These are phyloP conservation scores for Darevskia nairensis DNA, from an alignment of 2,797 vertebrate species.

Conservation along the genomic window DNA sequence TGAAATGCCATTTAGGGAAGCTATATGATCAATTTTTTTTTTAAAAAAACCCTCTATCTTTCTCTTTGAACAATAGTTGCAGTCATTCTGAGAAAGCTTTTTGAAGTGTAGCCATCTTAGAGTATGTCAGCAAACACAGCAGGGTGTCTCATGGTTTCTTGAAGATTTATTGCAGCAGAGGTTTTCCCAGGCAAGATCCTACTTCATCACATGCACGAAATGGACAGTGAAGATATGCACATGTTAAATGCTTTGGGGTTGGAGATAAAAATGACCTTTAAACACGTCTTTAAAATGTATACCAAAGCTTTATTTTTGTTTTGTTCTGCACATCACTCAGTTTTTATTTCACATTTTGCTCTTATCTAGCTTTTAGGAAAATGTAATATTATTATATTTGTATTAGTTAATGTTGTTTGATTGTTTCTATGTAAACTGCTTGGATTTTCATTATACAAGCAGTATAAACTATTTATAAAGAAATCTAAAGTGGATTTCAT, in stretches of 20 bases:
- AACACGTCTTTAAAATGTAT: too few relatives aligned
- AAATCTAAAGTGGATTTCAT: not conserved
- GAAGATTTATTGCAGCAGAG: not conserved
- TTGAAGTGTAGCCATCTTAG: not conserved
- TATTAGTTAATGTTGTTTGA: too few relatives aligned
- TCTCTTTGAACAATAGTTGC: not conserved
- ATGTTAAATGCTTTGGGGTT: not conserved
- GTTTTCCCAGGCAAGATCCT: not conserved
- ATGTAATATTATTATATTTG: too few relatives aligned
- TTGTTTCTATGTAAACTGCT: too few relatives aligned
- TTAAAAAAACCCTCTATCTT: too few relatives aligned
- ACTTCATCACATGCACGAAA: not conserved
- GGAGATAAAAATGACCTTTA: not conserved
- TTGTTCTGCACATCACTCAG: too few relatives aligned
- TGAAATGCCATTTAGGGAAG: not conserved
- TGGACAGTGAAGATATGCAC: not conserved
- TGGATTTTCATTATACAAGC: too few relatives aligned
- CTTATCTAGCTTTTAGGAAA: too few relatives aligned
- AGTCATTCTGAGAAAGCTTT: not conserved
- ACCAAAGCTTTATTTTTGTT: too few relatives aligned
- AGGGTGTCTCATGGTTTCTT: not conserved
- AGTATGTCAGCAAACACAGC: not conserved
- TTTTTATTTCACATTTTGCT: too few relatives aligned
- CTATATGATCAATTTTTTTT: not conserved
- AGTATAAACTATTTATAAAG: too few relatives aligned